phyloP scores from a whole-genome alignment of 2,888 invertebrate species.

The Xestia xanthographa region DNA sequence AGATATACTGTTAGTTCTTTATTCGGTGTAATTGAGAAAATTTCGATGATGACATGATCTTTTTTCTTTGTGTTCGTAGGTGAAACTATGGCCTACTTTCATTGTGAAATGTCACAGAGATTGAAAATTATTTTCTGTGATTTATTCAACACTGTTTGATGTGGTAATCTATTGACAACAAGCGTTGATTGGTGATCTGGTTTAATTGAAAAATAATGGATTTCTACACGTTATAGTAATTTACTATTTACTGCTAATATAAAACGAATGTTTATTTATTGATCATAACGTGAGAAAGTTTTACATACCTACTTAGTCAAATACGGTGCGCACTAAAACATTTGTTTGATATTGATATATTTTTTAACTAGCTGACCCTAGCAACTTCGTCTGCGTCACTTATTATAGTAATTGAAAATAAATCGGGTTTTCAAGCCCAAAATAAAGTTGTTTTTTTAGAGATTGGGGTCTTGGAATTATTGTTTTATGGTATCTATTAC shows the following conservation, averaged over 20 bases:
- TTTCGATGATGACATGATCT: slow-evolving; percentile 25
- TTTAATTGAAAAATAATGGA: slow-evolving; percentile 9
- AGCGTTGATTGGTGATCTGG: neutral
- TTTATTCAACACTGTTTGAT: slow-evolving; percentile 1
- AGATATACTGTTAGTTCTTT: slow-evolving; percentile 47
- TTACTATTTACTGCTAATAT: neutral
- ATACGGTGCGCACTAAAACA: neutral
- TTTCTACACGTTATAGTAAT: neutral
- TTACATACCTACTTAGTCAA: neutral
- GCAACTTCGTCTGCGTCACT: too few relatives aligned
- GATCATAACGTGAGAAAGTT: neutral
- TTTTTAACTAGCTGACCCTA: too few relatives aligned
- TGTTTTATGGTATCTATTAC: too few relatives aligned
- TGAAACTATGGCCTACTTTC: neutral
- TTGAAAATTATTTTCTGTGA: neutral
- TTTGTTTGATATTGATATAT: too few relatives aligned
- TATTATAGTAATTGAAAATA: too few relatives aligned
- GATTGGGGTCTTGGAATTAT: too few relatives aligned
- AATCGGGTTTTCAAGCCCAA: too few relatives aligned
- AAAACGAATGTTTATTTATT: neutral
- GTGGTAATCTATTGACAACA: neutral
- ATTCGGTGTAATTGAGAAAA: slow-evolving; percentile 55
- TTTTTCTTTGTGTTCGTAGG: neutral
- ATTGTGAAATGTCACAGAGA: neutral
- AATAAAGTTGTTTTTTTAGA: too few relatives aligned